Base-by-base conservation (phyloP, 2,888 invertebrate species). In the Hesperia comma region DNA sequence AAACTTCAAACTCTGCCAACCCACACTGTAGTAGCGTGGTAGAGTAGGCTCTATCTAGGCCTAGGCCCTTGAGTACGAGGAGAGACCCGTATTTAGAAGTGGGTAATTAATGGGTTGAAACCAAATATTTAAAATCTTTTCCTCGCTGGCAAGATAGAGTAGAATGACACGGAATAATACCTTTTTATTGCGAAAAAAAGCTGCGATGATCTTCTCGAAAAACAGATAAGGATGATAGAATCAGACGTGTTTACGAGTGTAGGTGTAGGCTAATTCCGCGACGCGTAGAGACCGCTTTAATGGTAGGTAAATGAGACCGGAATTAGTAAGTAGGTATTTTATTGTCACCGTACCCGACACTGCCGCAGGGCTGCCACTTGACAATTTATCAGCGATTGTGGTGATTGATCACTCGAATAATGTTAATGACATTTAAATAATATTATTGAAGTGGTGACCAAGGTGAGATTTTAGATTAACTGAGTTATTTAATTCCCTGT, bases 281-380 rank as follows among this genome's bases (percentile, higher is more conserved):
- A 19, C 33, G 61, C 15, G 62, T 26, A 26, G 63, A 63, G 72
- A 73, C 70, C 72, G 49, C 49, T 56, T 69, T 83, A 85, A 85
- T 84, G 82, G 75, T 79, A 80, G 81, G 79, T 82, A 84, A 86
- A 86, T 85, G 81, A 84, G 79, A 61, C 69, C 74, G 76, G 76
- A 81, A 84, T 84, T 83, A 84, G 76, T 74, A 77, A 76, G 77
- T 78, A n/a, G n/a, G n/a, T 79, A 78, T 78, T 78, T 78, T 79
- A 78, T 78, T 78, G 76, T 81, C 67, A 51, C 12, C 46, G 49
- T 32, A 51, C 17, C 19, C 8, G 21, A 17, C n/a, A 17, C 10
- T 7, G 17, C 15, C 17, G 43, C 14, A 37, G 68, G 58, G 63
- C 58, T 63, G 26, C 17, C 7, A 17, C 43, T 17, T 17, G 15